These are phyloP conservation scores for Trichosurus vulpecula DNA, from an alignment of 2,797 vertebrate species.

Conservation along the genomic window DNA sequence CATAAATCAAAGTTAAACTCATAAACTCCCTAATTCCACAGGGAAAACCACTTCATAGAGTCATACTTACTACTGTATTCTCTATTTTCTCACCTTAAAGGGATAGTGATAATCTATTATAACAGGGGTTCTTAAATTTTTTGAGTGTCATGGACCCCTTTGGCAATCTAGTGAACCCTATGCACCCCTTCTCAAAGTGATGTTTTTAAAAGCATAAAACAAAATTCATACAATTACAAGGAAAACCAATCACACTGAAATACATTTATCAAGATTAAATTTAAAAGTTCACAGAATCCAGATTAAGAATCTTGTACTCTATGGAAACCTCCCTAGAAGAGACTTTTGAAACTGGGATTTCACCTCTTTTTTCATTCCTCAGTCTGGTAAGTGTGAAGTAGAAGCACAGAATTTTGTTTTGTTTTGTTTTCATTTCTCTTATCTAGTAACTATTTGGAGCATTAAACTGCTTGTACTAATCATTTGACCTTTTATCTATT, in stretches of 20 bases:
- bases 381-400: not conserved
- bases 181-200: not conserved
- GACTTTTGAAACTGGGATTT: not conserved
- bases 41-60: not conserved
- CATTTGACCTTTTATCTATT: not conserved
- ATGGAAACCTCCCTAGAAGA: not conserved
- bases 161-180: not conserved
- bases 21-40: not conserved
- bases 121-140: not conserved
- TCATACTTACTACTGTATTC: not conserved
- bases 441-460: not conserved
- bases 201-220: not conserved
- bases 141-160: not conserved
- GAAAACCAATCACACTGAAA: not conserved
- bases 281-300: not conserved
- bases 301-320: not conserved
- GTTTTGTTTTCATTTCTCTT: not conserved
- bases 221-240: not conserved
- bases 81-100: not conserved
- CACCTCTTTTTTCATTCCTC: not conserved
- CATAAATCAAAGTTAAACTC: not conserved
- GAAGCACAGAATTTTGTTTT: not conserved
- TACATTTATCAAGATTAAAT: not conserved
- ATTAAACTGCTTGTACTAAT: not conserved
- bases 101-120: not conserved